Conservation (phyloP, 2,797 vertebrate species). For the Anguilla anguilla region DNA sequence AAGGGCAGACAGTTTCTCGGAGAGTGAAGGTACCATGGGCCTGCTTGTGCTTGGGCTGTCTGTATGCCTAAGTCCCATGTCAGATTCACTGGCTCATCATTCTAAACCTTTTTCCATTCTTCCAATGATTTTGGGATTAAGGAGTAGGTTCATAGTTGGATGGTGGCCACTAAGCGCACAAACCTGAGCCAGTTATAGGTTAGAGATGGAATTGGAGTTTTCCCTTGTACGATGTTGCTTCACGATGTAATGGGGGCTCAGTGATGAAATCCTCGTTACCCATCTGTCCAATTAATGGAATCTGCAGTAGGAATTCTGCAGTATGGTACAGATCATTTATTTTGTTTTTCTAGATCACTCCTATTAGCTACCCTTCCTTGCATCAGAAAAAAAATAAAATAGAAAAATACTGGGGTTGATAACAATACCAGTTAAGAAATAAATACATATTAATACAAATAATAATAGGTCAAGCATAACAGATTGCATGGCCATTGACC, state of each 20-base stretch:
- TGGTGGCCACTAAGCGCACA: no score
- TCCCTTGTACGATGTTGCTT: not conserved
- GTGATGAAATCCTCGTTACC: not conserved
- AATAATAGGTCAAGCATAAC: not conserved
- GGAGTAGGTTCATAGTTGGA: not conserved
- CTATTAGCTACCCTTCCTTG: conserved; percentile 1
- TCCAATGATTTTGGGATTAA: not conserved
- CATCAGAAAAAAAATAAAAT: not conserved
- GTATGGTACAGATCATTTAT: not conserved
- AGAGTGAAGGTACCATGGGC: not conserved
- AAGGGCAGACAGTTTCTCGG: not conserved
- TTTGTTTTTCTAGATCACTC: not conserved
- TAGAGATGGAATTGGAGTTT: not conserved
- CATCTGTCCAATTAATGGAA: conserved; percentile 1
- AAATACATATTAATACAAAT: not conserved
- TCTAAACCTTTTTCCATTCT: not conserved
- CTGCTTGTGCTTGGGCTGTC: not conserved
- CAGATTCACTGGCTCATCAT: not conserved
- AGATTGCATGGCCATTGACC: not conserved
- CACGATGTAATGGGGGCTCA: not conserved
- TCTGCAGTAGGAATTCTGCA: not conserved
- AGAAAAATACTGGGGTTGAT: not conserved
- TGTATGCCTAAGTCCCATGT: not conserved
- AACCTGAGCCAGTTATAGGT: not conserved
- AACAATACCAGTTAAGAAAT: not conserved